phyloP scores from a whole-genome alignment of 2,888 invertebrate genomes.

The Yponomeuta plumbellus region DNA sequence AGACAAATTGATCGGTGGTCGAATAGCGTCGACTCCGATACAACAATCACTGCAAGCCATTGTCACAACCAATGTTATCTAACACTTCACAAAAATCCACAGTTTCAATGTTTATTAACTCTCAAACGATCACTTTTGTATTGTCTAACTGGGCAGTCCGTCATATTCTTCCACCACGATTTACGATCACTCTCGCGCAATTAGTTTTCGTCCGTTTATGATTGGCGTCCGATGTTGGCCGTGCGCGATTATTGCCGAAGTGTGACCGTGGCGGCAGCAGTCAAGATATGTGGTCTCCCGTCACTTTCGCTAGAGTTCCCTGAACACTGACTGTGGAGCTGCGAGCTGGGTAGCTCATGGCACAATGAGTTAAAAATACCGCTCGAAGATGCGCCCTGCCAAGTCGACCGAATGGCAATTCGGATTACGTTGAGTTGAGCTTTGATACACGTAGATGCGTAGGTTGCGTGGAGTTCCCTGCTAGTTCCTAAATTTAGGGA shows the following conservation, averaged over 20 bases:
- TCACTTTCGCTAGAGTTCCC: constrained; percentile 66
- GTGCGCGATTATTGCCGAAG: constrained; percentile 4
- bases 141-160: constrained; percentile 25
- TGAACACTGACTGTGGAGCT: constrained; percentile 60
- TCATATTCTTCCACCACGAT: constrained; percentile 22
- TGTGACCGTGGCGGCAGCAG: neutral
- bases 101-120: constrained; percentile 25
- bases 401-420: constrained; percentile 55
- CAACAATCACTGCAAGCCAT: constrained; percentile 83
- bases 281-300: constrained; percentile 30
- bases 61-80: constrained; percentile 35
- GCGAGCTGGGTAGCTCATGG: constrained; percentile 62
- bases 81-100: constrained; percentile 50
- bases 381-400: constrained; percentile 74
- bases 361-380: constrained; percentile 76
- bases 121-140: constrained; percentile 24
- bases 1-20: constrained; percentile 84
- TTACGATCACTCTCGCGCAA: constrained; percentile 6
- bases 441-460: constrained; percentile 44
- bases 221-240: constrained; percentile 16
- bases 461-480: constrained; percentile 6
- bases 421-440: constrained; percentile 63
- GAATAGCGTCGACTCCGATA: constrained; percentile 81
- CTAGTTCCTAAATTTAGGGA: constrained; percentile 6
- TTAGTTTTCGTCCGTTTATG: constrained; percentile 22